These are phyloP conservation scores for Rutpela maculata DNA, from an alignment of 2,888 invertebrate species.

Conservation along the genomic window DNA sequence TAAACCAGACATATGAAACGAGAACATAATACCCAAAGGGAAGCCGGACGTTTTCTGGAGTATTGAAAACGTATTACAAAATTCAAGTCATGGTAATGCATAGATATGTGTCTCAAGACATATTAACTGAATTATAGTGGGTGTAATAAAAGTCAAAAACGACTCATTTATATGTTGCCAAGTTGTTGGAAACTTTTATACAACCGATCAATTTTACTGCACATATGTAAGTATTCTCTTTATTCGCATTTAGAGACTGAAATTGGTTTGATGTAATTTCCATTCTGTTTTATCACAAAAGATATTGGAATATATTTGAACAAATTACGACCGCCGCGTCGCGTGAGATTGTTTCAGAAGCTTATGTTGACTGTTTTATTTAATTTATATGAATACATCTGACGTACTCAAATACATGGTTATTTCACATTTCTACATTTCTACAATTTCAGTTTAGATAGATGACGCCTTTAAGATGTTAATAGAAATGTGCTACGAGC, in stretches of 20 bases:
- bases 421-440: no score
- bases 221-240: background rate
- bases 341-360: background rate
- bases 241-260: background rate
- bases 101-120: background rate
- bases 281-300: background rate
- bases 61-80: background rate
- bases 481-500: no score
- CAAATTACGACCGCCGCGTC: background rate
- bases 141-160: slow-evolving; percentile 10
- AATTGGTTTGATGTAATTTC: slow-evolving; percentile 4
- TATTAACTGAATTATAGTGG: background rate
- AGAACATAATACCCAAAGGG: background rate
- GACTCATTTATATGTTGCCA: slow-evolving; percentile 17
- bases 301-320: slow-evolving; percentile 2
- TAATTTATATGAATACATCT: background rate
- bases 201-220: background rate
- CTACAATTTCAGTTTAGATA: no score
- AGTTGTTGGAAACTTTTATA: slow-evolving; percentile 21
- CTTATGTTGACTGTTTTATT: background rate
- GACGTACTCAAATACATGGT: background rate
- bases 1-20: background rate
- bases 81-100: background rate
- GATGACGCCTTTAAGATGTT: no score
- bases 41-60: background rate